phyloP scores from a whole-genome alignment of 2,888 invertebrate genomes.

The Sphaerophoria taeniata region DNA sequence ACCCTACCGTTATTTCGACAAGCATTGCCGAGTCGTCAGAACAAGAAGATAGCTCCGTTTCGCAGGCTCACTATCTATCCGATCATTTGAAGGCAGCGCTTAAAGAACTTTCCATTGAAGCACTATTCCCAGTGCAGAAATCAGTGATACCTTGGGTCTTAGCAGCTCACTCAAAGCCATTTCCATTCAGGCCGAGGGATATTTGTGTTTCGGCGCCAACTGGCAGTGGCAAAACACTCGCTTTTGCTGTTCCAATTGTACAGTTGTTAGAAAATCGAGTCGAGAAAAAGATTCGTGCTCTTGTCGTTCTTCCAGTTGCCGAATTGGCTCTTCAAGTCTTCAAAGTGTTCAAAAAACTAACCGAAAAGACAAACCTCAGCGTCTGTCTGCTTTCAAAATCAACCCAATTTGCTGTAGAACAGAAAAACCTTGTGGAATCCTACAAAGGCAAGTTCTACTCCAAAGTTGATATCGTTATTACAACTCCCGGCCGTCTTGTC shows the following conservation, averaged over 20 bases:
- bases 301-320: constrained; percentile 96
- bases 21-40: constrained; percentile 85
- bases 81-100: constrained; percentile 86
- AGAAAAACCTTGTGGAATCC: constrained; percentile 85
- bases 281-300: constrained; percentile 88
- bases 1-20: constrained; percentile 90
- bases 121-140: constrained; percentile 94
- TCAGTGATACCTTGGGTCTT: constrained; percentile 91
- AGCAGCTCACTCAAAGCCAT: constrained; percentile 85
- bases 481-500: constrained; percentile 96
- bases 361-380: constrained; percentile 87
- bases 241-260: constrained; percentile 95
- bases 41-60: constrained; percentile 83
- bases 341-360: constrained; percentile 90
- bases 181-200: constrained; percentile 90
- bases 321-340: constrained; percentile 95
- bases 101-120: constrained; percentile 87
- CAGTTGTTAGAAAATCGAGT: constrained; percentile 87
- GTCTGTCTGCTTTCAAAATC: constrained; percentile 89
- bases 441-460: constrained; percentile 81
- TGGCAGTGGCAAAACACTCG: constrained; percentile 98
- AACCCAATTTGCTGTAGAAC: constrained; percentile 87
- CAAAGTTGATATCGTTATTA: constrained; percentile 92
- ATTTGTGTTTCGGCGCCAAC: constrained; percentile 98
- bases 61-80: constrained; percentile 85